phyloP scores from a whole-genome alignment of 92 coral and sea anemone species.

The Pocillopora meandrina region DNA sequence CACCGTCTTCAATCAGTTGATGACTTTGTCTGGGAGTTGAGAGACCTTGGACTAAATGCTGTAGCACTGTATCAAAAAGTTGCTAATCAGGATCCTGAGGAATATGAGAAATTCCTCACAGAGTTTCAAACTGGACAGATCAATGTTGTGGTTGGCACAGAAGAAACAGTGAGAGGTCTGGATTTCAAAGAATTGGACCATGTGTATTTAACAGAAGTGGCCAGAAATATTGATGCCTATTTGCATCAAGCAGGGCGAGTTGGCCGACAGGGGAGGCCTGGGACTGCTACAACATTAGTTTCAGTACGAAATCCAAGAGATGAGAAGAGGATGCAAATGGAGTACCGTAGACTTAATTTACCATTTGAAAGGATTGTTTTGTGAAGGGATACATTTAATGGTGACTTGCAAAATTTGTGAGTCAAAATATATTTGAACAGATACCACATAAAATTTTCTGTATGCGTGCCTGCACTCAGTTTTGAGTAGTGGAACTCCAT shows the following conservation, averaged over 20 bases:
- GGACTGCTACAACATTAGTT: conserved; percentile 80
- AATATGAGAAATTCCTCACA: conserved; percentile 56
- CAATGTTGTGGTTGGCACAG: conserved; percentile 80
- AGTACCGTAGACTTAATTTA: conserved; percentile 76
- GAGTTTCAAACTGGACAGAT: conserved; percentile 70
- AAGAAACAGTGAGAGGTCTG: conserved; percentile 87
- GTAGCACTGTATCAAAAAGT: conserved; percentile 79
- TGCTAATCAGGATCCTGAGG: conserved; percentile 68
- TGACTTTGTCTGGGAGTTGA: conserved; percentile 80
- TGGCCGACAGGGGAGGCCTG: conserved; percentile 79
- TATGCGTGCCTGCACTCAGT: too few species aligned
- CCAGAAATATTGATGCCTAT: conserved; percentile 80
- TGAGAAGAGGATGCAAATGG: conserved; percentile 64
- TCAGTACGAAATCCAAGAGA: conserved; percentile 58
- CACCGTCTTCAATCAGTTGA: conserved; percentile 84
- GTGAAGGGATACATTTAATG: not conserved
- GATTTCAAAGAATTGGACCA: conserved; percentile 78
- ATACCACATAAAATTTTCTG: too few species aligned
- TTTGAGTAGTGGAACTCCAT: too few species aligned
- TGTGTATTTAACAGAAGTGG: conserved; percentile 84
- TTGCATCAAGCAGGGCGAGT: conserved; percentile 86
- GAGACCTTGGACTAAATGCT: conserved; percentile 76
- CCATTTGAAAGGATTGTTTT: conserved; percentile 60
- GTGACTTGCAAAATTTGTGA: too few species aligned
- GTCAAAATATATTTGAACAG: too few species aligned